phyloP scores from a whole-genome alignment of 2,113 vertebrate genomes.

The Myanophis thanlyinensis region DNA sequence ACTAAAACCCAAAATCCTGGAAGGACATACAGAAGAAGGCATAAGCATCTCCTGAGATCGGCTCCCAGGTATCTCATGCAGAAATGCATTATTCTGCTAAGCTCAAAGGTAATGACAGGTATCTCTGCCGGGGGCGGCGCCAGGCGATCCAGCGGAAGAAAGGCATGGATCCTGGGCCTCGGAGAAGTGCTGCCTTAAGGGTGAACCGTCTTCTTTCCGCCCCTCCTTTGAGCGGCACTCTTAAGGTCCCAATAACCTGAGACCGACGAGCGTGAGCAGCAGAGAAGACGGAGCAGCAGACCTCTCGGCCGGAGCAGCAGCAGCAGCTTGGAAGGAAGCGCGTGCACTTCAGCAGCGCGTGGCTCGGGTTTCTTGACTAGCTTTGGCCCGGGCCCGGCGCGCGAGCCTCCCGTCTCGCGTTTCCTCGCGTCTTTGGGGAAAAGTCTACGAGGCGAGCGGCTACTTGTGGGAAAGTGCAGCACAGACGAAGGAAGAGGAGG shows the following conservation, averaged over 20 bases:
- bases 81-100: background rate
- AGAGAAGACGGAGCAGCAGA: background rate
- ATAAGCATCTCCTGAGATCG: background rate
- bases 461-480: background rate
- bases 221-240: background rate
- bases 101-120: background rate
- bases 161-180: background rate
- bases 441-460: slow-evolving; percentile 10
- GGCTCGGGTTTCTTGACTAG: background rate
- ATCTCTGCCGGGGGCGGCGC: background rate
- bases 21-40: background rate
- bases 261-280: too few relatives aligned
- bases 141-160: background rate
- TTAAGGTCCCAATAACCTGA: background rate
- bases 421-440: slow-evolving; percentile 1
- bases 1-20: background rate
- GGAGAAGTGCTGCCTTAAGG: background rate
- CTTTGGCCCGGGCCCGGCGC: background rate
- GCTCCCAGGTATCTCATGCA: background rate
- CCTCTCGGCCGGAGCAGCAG: background rate
- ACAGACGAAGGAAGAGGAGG: background rate
- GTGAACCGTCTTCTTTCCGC: too few relatives aligned
- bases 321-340: background rate
- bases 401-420: slow-evolving; percentile 12
- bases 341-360: background rate